Conservation (phyloP, 1,140 invertebrate genomes). For the Camponotus floridanus region DNA sequence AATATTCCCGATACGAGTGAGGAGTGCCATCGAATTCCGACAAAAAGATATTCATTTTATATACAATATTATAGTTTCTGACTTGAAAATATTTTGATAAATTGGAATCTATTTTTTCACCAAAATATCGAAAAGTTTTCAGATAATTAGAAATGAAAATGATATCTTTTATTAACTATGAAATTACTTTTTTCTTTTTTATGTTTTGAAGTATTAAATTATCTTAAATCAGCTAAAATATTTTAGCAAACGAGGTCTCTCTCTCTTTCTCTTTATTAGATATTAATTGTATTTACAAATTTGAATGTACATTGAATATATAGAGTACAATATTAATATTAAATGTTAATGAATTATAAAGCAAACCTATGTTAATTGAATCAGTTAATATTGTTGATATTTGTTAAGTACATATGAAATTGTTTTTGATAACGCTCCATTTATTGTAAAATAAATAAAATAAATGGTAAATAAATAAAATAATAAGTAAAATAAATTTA, state of each 20-base stretch:
- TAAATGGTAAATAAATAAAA: no score
- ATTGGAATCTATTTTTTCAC: neutral
- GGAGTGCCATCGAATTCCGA: conserved; percentile 14
- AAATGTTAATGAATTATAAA: conserved; percentile 25
- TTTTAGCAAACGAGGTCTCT: neutral
- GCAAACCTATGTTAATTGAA: conserved; percentile 11
- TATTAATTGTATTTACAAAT: conserved; percentile 6
- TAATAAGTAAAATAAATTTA: no score
- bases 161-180: no score
- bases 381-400: conserved; percentile 3
- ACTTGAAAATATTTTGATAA: neutral
- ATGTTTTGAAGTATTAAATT: no score
- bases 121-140: no score
- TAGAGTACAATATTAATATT: neutral
- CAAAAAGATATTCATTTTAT: neutral
- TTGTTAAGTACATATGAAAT: neutral
- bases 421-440: neutral
- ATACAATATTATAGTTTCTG: conserved; percentile 22
- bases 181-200: no score
- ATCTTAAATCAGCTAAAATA: no score
- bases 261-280: neutral
- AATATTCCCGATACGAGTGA: conserved; percentile 12
- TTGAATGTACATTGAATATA: no score
- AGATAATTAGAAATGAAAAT: no score
- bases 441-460: neutral